Evolutionary conservation across 2,113 vertebrate genomes (phyloP), one percentile per base, ranked within the genome.

Genomic region (Forbesichthys agassizii): DNA sequence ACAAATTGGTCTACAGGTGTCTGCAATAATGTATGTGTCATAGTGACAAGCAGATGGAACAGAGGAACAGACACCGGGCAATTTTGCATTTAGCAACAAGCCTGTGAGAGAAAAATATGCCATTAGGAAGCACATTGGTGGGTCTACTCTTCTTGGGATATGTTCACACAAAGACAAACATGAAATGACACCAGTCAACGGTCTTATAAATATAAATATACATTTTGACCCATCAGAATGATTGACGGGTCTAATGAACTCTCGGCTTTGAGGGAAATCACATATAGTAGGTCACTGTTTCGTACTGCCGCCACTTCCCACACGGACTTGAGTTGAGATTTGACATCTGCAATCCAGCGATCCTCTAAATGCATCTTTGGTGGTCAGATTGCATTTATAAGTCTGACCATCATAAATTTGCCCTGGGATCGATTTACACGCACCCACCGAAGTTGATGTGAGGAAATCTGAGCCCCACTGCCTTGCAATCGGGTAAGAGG

Each of bases 171-270:
- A 27, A 27, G 27, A 27, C 1, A 27, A 27, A 27, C 66, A 33
- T 75, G 54, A 69, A 27, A 27, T 27, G 68, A 64, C 70, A 69
- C 52, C 51, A 57, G 64, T 61, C 53, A 60, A 47, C 13, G 1
- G 51, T 20, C 5, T 69, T 65, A 27, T 27, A 27, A 27, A 27
- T 27, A 27, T 3, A 66, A n/a, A 62, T 18, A 49, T 63, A 73
- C 65, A 66, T 66, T 53, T 71, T 68, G 42, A 71, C 77, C 68
- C 67, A 68, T 83, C 73, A 79, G 20, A 61, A 67, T 77, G 77
- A 79, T 51, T 61, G 77, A 73, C 67, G 57, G 51, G 64, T 52
- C 64, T 66, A 68, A 68, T 61, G 62, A 52, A 12, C 75, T 27
- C 27, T 27, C 27, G 2, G 27, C 27, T 27, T 67, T 63, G 1